Evolutionary conservation across 2,797 vertebrate genomes (phyloP), one percentile per base, ranked within the genome.

Genomic region (Scomberomorus guttatus): DNA sequence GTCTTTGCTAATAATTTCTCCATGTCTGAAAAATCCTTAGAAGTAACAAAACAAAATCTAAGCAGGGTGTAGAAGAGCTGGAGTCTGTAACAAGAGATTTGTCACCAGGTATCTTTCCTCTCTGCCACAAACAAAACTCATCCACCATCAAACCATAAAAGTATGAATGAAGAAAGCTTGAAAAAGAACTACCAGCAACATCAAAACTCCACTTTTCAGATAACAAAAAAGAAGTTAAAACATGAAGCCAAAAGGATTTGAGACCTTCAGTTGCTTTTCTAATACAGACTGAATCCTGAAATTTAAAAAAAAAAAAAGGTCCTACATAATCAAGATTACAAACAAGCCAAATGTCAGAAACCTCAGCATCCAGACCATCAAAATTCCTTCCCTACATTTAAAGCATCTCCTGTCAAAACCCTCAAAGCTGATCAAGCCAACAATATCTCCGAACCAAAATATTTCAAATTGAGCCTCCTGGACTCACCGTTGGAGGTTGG

Each of bases 401-500:
- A 51, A 66, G 29, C 20, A 63, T 65, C 2, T 62, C 11, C 0
- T 58, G 1, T 6, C 8, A 56, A 60, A 65, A 11, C 0, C n/a
- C 7, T 6, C 6, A 61, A 17, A 55, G 6, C 1, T 32, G 29
- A 51, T 54, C 52, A 50, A 68, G 51, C 42, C 48, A 57, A 34
- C 4, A 59, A 12, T 22, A 3, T 44, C 37, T 15, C 17, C 48
- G 8, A 51, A 72, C 11, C 27, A 3, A 42, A 42, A 13, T 2
- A 42, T 4, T 18, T 42, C 10, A 22, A 60, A 58, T 5, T 9
- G 29, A 52, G 29, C 20, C 0, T 51, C 3, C 27, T 39, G 34
- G 46, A 88, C 97, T 97, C 92, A 99, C 97, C 97, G 9, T 94
- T 92, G 79, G 95, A 92, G 62, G 82, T 44, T 2, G 93, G 93